phyloP scores from a whole-genome alignment of 2,113 vertebrate species.

The Arvicanthis niloticus region DNA sequence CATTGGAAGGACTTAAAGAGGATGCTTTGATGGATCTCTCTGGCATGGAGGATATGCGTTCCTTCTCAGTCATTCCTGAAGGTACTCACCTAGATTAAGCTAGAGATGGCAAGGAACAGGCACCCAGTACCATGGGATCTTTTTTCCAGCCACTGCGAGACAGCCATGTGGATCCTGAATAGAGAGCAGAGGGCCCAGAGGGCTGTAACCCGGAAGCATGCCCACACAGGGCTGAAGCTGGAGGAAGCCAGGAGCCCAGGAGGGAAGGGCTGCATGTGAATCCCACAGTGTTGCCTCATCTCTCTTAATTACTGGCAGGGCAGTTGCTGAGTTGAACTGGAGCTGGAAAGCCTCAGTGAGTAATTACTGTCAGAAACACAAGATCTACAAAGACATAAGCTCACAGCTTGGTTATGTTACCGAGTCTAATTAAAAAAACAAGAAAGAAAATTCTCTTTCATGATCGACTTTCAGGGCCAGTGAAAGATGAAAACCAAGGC shows the following conservation, averaged over 20 bases:
- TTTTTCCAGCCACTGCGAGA: neutral
- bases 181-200: fast-evolving
- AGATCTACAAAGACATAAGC: slow-evolving; percentile 90
- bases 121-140: neutral
- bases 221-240: neutral
- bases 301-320: slow-evolving; percentile 86
- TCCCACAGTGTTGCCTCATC: slow-evolving; percentile 71
- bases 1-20: fast-evolving
- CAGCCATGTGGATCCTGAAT: fast-evolving
- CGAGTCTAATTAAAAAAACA: slow-evolving; percentile 89
- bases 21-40: neutral
- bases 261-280: neutral
- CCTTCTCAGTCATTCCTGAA: neutral
- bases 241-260: neutral
- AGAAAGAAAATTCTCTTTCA: slow-evolving; percentile 84
- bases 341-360: slow-evolving; percentile 89
- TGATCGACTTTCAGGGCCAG: slow-evolving; percentile 83
- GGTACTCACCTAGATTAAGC: too few relatives aligned
- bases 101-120: neutral
- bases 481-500: slow-evolving; percentile 81
- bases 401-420: slow-evolving; percentile 88
- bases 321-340: slow-evolving; percentile 86
- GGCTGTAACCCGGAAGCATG: neutral
- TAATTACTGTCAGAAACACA: slow-evolving; percentile 91
- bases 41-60: neutral